Conservation (phyloP, 1,140 invertebrate genomes). For the Battus philenor region DNA sequence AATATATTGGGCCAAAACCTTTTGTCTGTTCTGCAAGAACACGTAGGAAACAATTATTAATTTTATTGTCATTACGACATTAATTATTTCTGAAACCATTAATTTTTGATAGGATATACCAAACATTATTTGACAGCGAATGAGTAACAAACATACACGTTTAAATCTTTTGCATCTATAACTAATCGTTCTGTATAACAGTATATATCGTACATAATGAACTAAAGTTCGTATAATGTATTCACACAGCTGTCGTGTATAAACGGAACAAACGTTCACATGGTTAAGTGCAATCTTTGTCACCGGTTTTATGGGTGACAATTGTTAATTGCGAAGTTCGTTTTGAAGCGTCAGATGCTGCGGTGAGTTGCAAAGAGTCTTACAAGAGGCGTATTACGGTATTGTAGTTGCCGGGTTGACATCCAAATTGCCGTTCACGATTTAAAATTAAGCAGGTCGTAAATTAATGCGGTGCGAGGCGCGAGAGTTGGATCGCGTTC, state of each 20-base stretch:
- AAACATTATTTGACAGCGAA: no score
- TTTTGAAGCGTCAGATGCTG: conserved; percentile 14
- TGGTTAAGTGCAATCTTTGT: conserved; percentile 3
- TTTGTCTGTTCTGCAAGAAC: no score
- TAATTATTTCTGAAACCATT: no score
- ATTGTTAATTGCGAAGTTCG: conserved; percentile 26
- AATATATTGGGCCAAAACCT: no score
- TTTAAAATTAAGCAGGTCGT: conserved; percentile 41
- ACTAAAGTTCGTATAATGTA: no score
- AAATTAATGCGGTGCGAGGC: conserved; percentile 42
- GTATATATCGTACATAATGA: no score
- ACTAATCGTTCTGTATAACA: no score
- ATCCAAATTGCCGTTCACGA: conserved; percentile 37
- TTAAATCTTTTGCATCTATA: no score
- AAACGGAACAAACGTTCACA: background rate
- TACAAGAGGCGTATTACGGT: conserved; percentile 20
- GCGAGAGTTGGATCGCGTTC: conserved; percentile 27
- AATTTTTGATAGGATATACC: no score
- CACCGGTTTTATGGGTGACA: conserved; percentile 19
- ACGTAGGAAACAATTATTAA: no score
- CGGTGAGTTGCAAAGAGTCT: conserved; percentile 12
- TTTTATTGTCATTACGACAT: no score
- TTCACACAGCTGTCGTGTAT: conserved; percentile 5
- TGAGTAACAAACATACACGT: no score
- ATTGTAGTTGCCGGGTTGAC: conserved; percentile 30